These are phyloP conservation scores for Spodoptera exigua DNA, from an alignment of 2,888 invertebrate genomes.

Conservation along the genomic window DNA sequence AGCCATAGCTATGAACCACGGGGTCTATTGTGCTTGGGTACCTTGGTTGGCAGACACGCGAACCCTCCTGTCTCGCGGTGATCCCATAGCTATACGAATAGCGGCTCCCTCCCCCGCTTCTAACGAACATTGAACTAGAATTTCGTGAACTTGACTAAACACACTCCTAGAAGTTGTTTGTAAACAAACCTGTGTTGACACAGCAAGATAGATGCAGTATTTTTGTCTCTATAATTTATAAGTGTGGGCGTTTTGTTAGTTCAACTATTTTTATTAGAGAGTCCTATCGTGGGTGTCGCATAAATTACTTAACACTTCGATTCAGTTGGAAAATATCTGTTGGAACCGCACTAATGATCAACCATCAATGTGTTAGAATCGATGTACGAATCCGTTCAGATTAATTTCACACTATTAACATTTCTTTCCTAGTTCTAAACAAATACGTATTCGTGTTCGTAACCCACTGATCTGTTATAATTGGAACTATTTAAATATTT, in stretches of 20 bases:
- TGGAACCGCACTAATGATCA: conserved; percentile 8
- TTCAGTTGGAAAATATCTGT: conserved; percentile 10
- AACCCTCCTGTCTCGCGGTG: conserved; percentile 75
- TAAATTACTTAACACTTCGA: conserved; percentile 35
- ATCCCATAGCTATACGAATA: conserved; percentile 68
- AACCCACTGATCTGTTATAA: no score
- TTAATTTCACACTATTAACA: conserved; percentile 11
- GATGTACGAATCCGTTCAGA: background rate
- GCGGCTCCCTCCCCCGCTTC: conserved; percentile 65
- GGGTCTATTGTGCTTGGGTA: conserved; percentile 78
- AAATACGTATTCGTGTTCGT: background rate
- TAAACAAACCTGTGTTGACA: conserved; percentile 53
- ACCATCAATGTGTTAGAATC: conserved; percentile 13
- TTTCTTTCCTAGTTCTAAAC: background rate
- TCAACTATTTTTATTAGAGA: conserved; percentile 47
- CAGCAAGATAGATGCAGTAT: conserved; percentile 38
- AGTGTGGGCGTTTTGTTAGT: conserved; percentile 45
- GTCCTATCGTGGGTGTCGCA: conserved; percentile 34
- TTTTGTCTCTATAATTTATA: conserved; percentile 48
- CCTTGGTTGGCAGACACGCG: conserved; percentile 81
- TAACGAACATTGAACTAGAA: conserved; percentile 57
- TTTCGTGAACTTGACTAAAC: conserved; percentile 52
- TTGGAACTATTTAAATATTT: no score
- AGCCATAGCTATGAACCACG: conserved; percentile 78
- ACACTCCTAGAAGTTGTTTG: conserved; percentile 52